A percentile compares a stretch with the other conserved stretches of the same genome.
These are phyloP conservation scores for Disparrhopalites patrizii DNA, from an alignment of 2,888 invertebrate genomes.

Conservation along the genomic window DNA sequence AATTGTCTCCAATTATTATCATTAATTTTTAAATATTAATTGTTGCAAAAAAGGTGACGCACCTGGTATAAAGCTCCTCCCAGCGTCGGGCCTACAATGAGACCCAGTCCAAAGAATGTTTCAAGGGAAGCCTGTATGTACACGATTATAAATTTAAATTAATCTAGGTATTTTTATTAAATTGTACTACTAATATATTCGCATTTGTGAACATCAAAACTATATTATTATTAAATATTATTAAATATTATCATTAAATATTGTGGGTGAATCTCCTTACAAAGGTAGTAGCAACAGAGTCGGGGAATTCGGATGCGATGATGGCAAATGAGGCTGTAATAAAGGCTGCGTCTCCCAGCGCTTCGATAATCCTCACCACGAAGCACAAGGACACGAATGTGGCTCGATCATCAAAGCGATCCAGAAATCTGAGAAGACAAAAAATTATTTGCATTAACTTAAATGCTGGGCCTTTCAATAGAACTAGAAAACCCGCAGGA, in stretches of 20 bases:
- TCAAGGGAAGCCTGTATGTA: conserved; percentile 67
- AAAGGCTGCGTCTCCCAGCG: conserved; percentile 80
- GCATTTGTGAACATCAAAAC: conserved; percentile 8
- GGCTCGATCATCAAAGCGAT: conserved; percentile 47
- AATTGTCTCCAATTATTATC: neutral
- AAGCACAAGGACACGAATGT: conserved; percentile 42
- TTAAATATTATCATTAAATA: conserved; percentile 3
- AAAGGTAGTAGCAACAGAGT: conserved; percentile 60
- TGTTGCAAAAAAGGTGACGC: conserved; percentile 39
- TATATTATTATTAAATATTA: conserved; percentile 5
- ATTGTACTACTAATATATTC: neutral
- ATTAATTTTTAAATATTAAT: neutral
- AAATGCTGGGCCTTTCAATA: too few relatives aligned
- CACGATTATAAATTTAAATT: neutral
- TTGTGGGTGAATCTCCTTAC: conserved; percentile 22
- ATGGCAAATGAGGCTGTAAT: conserved; percentile 82
- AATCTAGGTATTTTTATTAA: neutral
- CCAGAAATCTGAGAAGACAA: conserved; percentile 48
- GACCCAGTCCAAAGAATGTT: conserved; percentile 80
- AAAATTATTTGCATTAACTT: neutral
- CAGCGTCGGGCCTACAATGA: conserved; percentile 85
- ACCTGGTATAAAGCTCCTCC: conserved; percentile 77
- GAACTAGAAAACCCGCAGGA: too few relatives aligned
- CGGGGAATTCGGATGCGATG: conserved; percentile 80
- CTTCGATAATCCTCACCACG: conserved; percentile 70